Base-by-base conservation (phyloP, 2,888 invertebrate genomes). In the Andrena camellia region DNA sequence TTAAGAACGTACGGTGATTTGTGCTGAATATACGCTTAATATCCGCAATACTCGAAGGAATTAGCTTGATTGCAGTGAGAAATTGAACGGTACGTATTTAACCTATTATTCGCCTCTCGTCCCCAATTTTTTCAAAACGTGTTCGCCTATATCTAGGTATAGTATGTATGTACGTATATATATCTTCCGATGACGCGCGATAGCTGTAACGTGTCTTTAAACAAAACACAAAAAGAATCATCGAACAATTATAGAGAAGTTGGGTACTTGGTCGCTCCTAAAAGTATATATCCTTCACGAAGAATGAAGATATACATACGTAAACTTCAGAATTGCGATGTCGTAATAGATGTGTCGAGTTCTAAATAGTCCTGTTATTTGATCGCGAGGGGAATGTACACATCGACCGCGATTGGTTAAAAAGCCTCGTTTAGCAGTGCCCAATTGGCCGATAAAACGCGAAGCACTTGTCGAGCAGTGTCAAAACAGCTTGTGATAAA, bases 371-470 rank as follows among this genome's bases (percentile, higher is more conserved):
- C 82, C 82, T 88, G 83, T 78, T 87, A 87, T 89, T 82, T 85
- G 83, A 89, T 86, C 75, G 72, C 80, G 86, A 82, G 79, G 84
- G 80, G 80, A 82, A 72, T 67, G 54, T 76, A 76, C 60, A 70
- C 72, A 84, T 76, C 57, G 63, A 42, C 63, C 77, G 78, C 71
- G 87, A 92, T 92, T 92, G 91, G 91, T 87, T 85, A 84, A 85
- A 83, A 83, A 79, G 50, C 73, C 42, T 82, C 78, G 73, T 86
- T 86, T 77, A 80, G 69, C 57, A 81, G 69, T 72, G 80, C 70
- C 87, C 88, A 90, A 93, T 92, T 91, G 92, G 91, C 81, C 78
- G 88, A 91, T 91, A 91, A 92, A 85, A 78, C 70, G 48, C 70
- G 52, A 83, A 81, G 73, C 83, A 74, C 78, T 76, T 86, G 52